Base-by-base conservation (phyloP, 2,888 invertebrate species). In the Stenoptilia bipunctidactyla region DNA sequence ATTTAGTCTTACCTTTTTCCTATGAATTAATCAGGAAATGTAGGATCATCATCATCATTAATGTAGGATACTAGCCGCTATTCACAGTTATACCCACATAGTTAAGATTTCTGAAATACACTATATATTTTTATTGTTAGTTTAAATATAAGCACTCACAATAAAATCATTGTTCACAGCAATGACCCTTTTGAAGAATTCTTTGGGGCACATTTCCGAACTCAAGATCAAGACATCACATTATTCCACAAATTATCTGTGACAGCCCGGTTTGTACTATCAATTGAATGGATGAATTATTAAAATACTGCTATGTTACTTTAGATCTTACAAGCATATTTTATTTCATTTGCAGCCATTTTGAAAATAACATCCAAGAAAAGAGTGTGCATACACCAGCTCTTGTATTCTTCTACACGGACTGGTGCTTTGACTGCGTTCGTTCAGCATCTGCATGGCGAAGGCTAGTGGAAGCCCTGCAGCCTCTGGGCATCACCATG, bases 381-480 rank as follows among this genome's bases (percentile, higher is more conserved):
- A 94, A 93, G 63, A 96, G 95, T 61, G 84, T 87, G 43, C 89
- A 88, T 46, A 91, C 91, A 27, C 96, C 97, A 8, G 92, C 94
- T 43, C 77, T 98, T 42, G 87, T 98, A 37, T 88, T 97, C 52
- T 94, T 96, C 68, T 98, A 96, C 73, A 92, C 94, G 5, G 97
- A 97, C 70, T 96, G 95, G 92, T 98, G 97, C 66, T 94, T 96
- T 68, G 90, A 93, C 37, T 98, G 97, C 67, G 89, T 95, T 47
- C 91, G 90, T 56, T 90, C 92, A n/a, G 94, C 96, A 36, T 92
- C 92, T 1, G 88, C 93, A 8, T 94, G 96, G 88, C 87, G 93
- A 38, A 88, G 93, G 47, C 83, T 97, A 39, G 90, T 94, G 34
- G 93, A 94, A 54, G 92, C 96, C 35, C 74, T 97, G 40, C 93